A percentile compares a stretch with the other conserved stretches of the same genome.
Conservation (phyloP, 2,888 invertebrate species). For the Tinea pellionella region DNA sequence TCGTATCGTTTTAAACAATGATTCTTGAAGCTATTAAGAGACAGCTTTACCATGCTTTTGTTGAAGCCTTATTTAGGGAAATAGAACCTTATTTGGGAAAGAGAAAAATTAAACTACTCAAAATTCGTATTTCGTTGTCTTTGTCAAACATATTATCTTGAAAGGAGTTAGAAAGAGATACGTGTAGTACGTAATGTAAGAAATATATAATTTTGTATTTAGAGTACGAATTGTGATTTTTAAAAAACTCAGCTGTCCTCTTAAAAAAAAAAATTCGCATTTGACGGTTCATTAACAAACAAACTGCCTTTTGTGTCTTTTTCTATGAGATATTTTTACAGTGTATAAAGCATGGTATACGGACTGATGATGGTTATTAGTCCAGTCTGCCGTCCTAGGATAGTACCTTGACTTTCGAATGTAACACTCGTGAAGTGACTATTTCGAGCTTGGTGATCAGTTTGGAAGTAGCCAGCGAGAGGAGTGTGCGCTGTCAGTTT, state of each 20-base stretch:
- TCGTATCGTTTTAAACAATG: background rate
- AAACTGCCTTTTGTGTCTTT: no score
- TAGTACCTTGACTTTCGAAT: no score
- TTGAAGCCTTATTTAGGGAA: conserved; percentile 6
- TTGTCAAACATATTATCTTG: background rate
- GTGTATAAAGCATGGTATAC: no score
- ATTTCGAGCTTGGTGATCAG: no score
- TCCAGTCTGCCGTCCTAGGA: no score
- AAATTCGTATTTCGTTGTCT: background rate
- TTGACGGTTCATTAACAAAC: conserved; percentile 4
- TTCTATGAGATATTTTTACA: no score
- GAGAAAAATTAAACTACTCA: background rate
- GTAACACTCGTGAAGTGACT: no score
- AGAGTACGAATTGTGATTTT: background rate
- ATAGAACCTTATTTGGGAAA: background rate
- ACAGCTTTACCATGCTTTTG: background rate
- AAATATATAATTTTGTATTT: background rate
- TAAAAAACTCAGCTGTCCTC: background rate
- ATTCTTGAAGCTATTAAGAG: background rate
- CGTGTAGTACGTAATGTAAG: background rate
- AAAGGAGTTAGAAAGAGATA: background rate
- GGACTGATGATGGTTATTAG: no score
- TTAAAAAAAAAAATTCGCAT: background rate
- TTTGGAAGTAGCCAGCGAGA: no score
- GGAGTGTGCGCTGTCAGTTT: no score